A percentile compares a stretch with the other conserved stretches of the same genome.
phyloP scores from a whole-genome alignment of 2,113 vertebrate species.

The Aythya baeri region DNA sequence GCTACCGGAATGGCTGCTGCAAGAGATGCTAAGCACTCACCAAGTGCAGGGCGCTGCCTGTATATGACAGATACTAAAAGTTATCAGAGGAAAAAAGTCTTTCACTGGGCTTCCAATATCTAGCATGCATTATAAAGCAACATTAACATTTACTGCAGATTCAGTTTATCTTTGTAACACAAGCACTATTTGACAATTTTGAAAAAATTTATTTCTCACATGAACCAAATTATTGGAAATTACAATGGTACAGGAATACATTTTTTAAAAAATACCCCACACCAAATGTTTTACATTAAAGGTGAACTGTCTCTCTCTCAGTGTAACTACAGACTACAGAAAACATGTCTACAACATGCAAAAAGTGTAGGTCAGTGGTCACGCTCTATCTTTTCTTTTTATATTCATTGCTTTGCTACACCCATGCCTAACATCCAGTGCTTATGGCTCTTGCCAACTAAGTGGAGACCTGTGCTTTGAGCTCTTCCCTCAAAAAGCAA shows the following conservation, averaged over 20 bases:
- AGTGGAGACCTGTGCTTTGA: neutral
- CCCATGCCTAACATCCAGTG: accelerated
- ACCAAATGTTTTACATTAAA: neutral
- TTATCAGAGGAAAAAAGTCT: neutral
- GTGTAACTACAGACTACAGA: neutral
- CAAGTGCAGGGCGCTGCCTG: constrained; percentile 97
- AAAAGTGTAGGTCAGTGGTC: neutral
- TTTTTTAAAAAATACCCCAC: neutral
- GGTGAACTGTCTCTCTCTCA: neutral
- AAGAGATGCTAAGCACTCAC: constrained; percentile 95
- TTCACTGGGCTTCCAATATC: neutral
- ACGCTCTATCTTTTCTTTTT: neutral
- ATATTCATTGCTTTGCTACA: neutral
- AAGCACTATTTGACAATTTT: neutral
- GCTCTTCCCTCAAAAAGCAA: neutral
- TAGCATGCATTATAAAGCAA: neutral
- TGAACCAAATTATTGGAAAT: neutral
- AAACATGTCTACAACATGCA: neutral
- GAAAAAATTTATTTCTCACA: neutral
- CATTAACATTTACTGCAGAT: neutral
- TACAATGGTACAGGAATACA: neutral
- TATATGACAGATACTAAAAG: constrained; percentile 18
- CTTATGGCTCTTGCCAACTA: neutral
- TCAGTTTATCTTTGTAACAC: neutral
- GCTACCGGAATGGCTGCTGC: constrained; percentile 96